These are phyloP conservation scores for Candoia aspera DNA, from an alignment of 2,113 vertebrate species.

Conservation along the genomic window DNA sequence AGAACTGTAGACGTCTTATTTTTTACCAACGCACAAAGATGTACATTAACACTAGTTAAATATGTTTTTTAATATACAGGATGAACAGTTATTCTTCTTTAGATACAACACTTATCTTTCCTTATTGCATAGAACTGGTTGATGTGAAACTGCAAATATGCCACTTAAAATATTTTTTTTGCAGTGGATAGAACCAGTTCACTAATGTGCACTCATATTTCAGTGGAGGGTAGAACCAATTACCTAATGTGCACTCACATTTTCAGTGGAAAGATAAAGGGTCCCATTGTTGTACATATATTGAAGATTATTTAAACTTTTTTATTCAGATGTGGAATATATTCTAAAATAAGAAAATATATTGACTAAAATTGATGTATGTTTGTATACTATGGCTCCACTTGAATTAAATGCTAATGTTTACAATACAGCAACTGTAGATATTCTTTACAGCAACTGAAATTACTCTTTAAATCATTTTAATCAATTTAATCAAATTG, in stretches of 20 bases:
- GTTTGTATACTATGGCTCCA: constrained; percentile 67
- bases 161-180: constrained; percentile 61
- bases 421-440: not conserved
- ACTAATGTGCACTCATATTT: constrained; percentile 54
- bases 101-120: not conserved
- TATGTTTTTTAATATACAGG: constrained; percentile 57
- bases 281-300: constrained; percentile 70
- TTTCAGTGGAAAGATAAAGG: constrained; percentile 62
- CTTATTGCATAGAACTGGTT: constrained; percentile 51
- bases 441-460: constrained; percentile 16
- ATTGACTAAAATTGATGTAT: constrained; percentile 66
- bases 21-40: constrained; percentile 73
- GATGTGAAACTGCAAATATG: constrained; percentile 61
- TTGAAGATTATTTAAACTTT: constrained; percentile 80
- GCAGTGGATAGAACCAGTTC: constrained; percentile 64
- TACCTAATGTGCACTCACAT: constrained; percentile 58
- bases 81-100: constrained; percentile 50
- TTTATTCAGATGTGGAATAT: constrained; percentile 79
- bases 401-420: constrained; percentile 65
- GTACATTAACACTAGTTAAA: constrained; percentile 73
- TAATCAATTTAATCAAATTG: not conserved
- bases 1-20: constrained; percentile 65
- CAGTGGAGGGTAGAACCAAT: constrained; percentile 63
- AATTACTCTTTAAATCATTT: constrained; percentile 27
- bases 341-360: constrained; percentile 79